Evolutionary conservation across 2,113 vertebrate genomes (phyloP).

Genomic region (Passer domesticus): DNA sequence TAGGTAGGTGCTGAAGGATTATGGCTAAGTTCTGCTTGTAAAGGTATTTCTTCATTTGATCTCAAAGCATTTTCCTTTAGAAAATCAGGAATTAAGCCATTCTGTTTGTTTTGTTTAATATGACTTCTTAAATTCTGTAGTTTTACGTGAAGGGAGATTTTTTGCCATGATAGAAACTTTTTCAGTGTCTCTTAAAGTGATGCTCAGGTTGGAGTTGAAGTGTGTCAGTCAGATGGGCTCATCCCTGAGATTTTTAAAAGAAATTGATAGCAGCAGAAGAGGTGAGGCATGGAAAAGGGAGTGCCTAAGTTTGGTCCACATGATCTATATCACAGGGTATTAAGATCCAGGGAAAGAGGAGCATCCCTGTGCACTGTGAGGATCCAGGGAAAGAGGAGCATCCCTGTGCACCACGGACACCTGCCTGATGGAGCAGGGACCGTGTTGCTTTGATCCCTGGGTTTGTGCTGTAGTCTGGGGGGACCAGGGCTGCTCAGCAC

Average conservation of each 20-base stretch:
- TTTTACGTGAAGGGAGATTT: not conserved
- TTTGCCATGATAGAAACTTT: not conserved
- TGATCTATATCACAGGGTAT: not conserved
- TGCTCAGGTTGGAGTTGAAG: not conserved
- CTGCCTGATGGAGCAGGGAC: not conserved
- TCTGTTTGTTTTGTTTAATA: not conserved
- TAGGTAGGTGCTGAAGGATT: not conserved
- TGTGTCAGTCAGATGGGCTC: not conserved
- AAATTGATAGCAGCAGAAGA: not conserved
- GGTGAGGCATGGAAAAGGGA: not conserved
- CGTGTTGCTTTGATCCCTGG: accelerated
- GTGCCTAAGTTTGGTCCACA: not conserved
- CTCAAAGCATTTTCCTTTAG: not conserved
- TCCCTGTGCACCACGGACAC: not conserved
- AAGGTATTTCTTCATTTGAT: not conserved
- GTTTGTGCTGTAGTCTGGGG: not conserved
- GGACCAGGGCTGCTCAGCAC: not conserved
- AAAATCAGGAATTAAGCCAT: not conserved
- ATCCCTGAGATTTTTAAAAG: not conserved
- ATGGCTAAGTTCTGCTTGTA: not conserved
- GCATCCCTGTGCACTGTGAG: not conserved
- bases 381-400: not conserved
- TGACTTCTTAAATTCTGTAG: not conserved
- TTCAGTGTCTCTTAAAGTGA: accelerated
- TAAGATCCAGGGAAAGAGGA: not conserved